Evolutionary conservation across 1,140 invertebrate genomes (phyloP).

Genomic region (Octopus bimaculoides): DNA sequence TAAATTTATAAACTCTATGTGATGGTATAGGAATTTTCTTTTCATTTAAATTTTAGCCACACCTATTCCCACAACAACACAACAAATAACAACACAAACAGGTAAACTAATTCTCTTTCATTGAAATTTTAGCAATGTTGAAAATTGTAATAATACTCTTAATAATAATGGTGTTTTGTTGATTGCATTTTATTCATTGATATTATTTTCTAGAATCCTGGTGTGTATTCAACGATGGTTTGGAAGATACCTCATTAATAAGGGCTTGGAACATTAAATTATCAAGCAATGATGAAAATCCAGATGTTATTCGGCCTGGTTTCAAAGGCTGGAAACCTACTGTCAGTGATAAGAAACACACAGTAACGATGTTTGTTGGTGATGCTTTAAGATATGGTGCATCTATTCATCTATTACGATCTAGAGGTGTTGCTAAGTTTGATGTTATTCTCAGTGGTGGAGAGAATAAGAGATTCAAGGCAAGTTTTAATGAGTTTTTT

Average conservation of each 20-base stretch:
- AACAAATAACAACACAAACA: too few species aligned
- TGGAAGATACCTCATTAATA: background rate
- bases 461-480: background rate
- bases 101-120: too few species aligned
- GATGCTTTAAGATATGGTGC: background rate
- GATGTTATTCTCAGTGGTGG: background rate
- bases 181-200: too few species aligned
- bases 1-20: too few species aligned
- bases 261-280: background rate
- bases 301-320: background rate
- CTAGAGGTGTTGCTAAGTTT: background rate
- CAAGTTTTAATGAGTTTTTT: background rate
- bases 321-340: background rate
- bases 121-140: too few species aligned
- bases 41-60: too few species aligned
- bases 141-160: too few species aligned
- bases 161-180: too few species aligned
- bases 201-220: background rate
- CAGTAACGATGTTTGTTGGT: background rate
- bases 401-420: background rate
- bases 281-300: background rate
- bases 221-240: background rate
- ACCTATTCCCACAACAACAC: too few species aligned
- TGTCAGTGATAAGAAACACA: background rate
- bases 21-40: too few species aligned